Conservation (phyloP, 2,797 vertebrate species). For the Pseudochaenichthys georgianus region DNA sequence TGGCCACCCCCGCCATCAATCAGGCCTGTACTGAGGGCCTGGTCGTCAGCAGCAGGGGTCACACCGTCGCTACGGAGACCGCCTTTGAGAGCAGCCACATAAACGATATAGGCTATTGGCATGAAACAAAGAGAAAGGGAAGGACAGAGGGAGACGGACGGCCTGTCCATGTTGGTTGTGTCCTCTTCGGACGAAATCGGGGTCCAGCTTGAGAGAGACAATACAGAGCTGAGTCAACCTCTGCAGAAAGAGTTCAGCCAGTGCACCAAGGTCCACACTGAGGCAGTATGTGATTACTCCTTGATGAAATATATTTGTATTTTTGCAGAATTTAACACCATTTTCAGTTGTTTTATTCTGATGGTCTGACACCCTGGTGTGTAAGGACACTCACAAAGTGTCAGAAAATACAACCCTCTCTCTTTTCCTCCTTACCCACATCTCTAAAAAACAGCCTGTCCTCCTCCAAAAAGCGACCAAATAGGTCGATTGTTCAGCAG, state of each 20-base stretch:
- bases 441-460: too few species aligned
- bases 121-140: constrained; percentile 71
- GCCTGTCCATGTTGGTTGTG: constrained; percentile 33
- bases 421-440: too few species aligned
- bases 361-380: too few species aligned
- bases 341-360: background rate
- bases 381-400: too few species aligned
- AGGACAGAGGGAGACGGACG: constrained; percentile 38
- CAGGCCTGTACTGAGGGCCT: constrained; percentile 78
- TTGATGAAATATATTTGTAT: background rate
- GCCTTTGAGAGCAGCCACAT: constrained; percentile 75
- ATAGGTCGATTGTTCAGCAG: too few species aligned
- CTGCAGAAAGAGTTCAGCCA: constrained; percentile 30
- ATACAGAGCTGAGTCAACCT: constrained; percentile 45
- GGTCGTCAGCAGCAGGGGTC: constrained; percentile 81
- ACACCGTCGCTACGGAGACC: constrained; percentile 82
- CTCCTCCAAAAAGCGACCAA: too few species aligned
- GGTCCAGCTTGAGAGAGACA: constrained; percentile 28
- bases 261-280: background rate
- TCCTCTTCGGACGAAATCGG: constrained; percentile 42
- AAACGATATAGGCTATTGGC: constrained; percentile 65
- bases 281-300: background rate
- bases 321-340: background rate
- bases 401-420: too few species aligned
- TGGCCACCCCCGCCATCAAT: constrained; percentile 84